Conservation (phyloP, 2,797 vertebrate species). For the Columba guinea region DNA sequence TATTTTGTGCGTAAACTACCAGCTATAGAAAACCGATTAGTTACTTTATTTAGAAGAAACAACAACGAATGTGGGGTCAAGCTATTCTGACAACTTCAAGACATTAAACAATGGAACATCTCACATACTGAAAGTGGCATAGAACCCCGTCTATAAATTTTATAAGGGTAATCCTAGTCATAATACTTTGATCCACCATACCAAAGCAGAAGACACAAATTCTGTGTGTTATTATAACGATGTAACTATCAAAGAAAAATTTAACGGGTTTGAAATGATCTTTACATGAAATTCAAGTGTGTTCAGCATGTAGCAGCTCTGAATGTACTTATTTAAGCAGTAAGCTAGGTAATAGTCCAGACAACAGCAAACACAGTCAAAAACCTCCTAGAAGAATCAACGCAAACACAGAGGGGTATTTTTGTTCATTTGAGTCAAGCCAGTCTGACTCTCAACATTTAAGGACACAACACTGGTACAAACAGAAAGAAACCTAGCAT, state of each 20-base stretch:
- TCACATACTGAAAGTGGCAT: fast-evolving
- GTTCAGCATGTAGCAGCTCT: background rate
- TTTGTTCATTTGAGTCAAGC: background rate
- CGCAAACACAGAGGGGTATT: background rate
- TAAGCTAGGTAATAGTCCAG: background rate
- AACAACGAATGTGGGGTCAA: background rate
- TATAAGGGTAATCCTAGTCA: background rate
- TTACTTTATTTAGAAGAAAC: background rate
- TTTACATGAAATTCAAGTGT: background rate
- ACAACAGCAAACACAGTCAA: background rate
- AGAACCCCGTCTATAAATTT: background rate
- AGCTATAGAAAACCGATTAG: background rate
- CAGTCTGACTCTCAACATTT: background rate
- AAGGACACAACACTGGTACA: background rate
- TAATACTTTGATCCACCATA: background rate
- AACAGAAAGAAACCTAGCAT: background rate
- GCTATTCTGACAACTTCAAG: background rate
- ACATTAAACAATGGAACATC: background rate
- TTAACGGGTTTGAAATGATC: background rate
- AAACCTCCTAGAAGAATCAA: background rate
- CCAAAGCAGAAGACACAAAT: background rate
- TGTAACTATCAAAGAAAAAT: background rate
- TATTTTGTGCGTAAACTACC: background rate
- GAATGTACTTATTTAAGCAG: background rate
- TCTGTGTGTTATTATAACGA: background rate